Base-by-base conservation (phyloP, 2,888 invertebrate species). In the Laspeyria flexula region DNA sequence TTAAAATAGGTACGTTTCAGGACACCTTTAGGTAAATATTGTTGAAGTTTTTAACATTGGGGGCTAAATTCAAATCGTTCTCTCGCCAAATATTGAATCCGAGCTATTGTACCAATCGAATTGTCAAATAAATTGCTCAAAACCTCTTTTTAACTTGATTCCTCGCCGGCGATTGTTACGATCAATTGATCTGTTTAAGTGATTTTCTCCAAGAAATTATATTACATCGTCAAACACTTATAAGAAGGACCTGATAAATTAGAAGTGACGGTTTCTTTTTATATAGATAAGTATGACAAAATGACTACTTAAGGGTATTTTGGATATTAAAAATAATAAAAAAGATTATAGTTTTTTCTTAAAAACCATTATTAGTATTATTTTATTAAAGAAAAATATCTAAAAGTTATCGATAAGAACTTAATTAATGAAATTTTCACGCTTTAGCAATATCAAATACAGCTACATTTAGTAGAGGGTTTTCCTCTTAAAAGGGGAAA, bases 31-130 rank as follows among this genome's bases (percentile, higher is more conserved):
- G 4, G 10, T 31, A 23, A 38, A 25, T 45, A 25, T 45, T 31
- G 23, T 23, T 31, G 16, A 37, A 6, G 33, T 27, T 48, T 59
- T 55, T 43, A 33, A 23, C 25, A 42, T 40, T 31, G 43, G 15
- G 51, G 25, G 40, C 35, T 29, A 63, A 62, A 75, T 74, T 69
- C 65, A 77, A 76, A 77, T 77, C 45, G 48, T 46, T 53, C 43
- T 46, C 37, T 4, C 13, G 25, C 46, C 54, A 65, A 69, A 73
- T 71, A 72, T 76, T 72, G 60, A 69, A 72, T 67, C 42, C 43
- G 39, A 50, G 47, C 52, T 56, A 62, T 67, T 69, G 60, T 64
- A 60, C 53, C 62, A 64, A 55, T 56, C 45, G 59, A 60, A 62
- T 65, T 50, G 51, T 58, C 60, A 65, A 63, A 73, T 68, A 69